Percentiles rank a stretch among this genome's conserved stretches.
Evolutionary conservation across 2,113 vertebrate genomes (phyloP).

Genomic region (Clarias magur): DNA sequence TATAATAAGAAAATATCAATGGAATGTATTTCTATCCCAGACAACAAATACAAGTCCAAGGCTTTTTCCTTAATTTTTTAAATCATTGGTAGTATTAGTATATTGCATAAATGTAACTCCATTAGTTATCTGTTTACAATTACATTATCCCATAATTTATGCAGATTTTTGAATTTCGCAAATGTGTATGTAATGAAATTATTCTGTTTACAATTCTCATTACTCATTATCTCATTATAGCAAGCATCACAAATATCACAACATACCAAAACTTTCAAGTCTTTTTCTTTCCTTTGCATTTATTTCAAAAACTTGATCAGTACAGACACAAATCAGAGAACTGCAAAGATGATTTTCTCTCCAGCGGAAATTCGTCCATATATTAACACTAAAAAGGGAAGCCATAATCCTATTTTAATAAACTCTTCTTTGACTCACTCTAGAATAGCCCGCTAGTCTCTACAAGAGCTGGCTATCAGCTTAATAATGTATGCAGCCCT

Average conservation of each 20-base stretch:
- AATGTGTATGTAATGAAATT: constrained; percentile 6
- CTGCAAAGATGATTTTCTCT: background rate
- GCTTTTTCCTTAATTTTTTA: background rate
- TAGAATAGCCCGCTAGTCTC: constrained; percentile 16
- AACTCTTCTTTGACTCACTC: constrained; percentile 30
- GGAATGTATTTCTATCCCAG: background rate
- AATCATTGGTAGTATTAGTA: background rate
- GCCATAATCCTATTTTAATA: constrained; percentile 23
- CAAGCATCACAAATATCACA: background rate
- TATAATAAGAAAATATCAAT: background rate
- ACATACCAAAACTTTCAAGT: background rate
- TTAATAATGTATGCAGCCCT: constrained; percentile 42
- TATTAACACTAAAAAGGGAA: constrained; percentile 26
- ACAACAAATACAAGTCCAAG: constrained; percentile 3
- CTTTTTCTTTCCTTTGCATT: background rate
- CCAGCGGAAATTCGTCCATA: constrained; percentile 15
- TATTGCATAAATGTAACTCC: background rate
- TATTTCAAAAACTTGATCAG: constrained; percentile 1
- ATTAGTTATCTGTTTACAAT: constrained; percentile 15
- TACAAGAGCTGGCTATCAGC: constrained; percentile 7
- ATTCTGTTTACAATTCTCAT: constrained; percentile 1
- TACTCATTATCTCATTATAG: background rate
- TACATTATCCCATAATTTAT: constrained; percentile 18
- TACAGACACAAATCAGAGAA: constrained; percentile 18
- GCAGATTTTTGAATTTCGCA: background rate